These are phyloP conservation scores for Amitus sp. DNA, from an alignment of 2,888 invertebrate species.

Conservation along the genomic window DNA sequence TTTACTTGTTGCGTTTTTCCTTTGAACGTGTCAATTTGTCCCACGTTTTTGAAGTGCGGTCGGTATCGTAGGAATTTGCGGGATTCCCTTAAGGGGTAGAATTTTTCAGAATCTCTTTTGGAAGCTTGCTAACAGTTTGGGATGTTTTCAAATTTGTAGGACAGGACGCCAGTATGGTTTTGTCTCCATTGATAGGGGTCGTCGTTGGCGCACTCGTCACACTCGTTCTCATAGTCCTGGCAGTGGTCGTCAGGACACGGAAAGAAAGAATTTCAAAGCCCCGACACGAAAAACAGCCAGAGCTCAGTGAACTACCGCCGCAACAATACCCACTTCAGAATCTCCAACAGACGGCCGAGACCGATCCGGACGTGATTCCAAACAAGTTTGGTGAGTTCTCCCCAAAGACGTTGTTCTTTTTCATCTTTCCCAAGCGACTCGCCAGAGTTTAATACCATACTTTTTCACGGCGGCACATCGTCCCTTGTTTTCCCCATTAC, in stretches of 20 bases:
- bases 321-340: slow-evolving; percentile 60
- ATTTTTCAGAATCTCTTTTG: too few species aligned
- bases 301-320: slow-evolving; percentile 57
- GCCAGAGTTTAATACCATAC: slow-evolving; percentile 11
- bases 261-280: slow-evolving; percentile 61
- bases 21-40: too few species aligned
- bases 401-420: background rate
- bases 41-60: too few species aligned
- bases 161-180: slow-evolving; percentile 68
- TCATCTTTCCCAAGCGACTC: slow-evolving; percentile 3
- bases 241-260: slow-evolving; percentile 68
- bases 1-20: too few species aligned
- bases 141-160: slow-evolving; percentile 60
- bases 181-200: slow-evolving; percentile 70
- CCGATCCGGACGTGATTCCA: slow-evolving; percentile 80
- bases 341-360: slow-evolving; percentile 67
- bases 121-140: slow-evolving; percentile 1
- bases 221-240: slow-evolving; percentile 67
- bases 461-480: background rate
- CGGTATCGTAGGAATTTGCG: too few species aligned
- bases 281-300: slow-evolving; percentile 55
- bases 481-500: slow-evolving; percentile 8
- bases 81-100: too few species aligned
- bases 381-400: slow-evolving; percentile 75
- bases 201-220: slow-evolving; percentile 69